Base-by-base conservation (phyloP, 2,797 vertebrate species). In the Cryptoblepharus egeriae region DNA sequence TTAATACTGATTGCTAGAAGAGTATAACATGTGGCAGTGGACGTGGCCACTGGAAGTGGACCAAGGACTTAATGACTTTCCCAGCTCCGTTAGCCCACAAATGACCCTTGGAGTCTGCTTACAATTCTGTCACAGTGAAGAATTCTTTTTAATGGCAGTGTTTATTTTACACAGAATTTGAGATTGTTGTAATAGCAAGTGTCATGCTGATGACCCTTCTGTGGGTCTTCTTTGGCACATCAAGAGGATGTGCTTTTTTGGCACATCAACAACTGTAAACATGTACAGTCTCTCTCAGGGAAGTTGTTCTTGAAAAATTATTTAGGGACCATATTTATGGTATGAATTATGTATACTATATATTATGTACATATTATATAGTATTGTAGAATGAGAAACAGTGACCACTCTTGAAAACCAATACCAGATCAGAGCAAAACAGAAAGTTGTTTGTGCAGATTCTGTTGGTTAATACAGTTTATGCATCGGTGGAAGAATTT, bases 231-330 rank as follows among this genome's bases (percentile, higher is more conserved):
- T 9, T 75, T 30, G 74, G 4, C 39, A 58, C 63, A 84, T 63
- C 32, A 79, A 83, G 74, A 85, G 73, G 32, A n/a, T 57, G 0
- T 67, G 64, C n/a, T 87, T 37, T 69, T 60, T 28, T 77, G 57
- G 30, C 55, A 49, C 1, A 1, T 73, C 83, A 3, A 20, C 28
- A 45, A 24, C 5, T 81, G 45, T 73, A 77, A 55, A 74, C 18
- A 32, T n/a, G 24, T n/a, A 52, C 32, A 55, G 42, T 18, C 79
- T 77, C n/a, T n/a, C n/a, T n/a, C n/a, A n/a, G n/a, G n/a, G 73
- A 80, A 87, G 74, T 52, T 68, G 70, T 81, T 86, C 16, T 42
- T 65, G 5, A 61, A 49, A 72, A 84, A 58, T 85, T 55, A 58
- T 71, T 22, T 35, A 75, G 49, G 58, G 61, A 64, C 16, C 6